Evolutionary conservation across 2,888 invertebrate genomes (phyloP), one percentile per base, ranked within the genome.

Genomic region (Tinea trinotella): DNA sequence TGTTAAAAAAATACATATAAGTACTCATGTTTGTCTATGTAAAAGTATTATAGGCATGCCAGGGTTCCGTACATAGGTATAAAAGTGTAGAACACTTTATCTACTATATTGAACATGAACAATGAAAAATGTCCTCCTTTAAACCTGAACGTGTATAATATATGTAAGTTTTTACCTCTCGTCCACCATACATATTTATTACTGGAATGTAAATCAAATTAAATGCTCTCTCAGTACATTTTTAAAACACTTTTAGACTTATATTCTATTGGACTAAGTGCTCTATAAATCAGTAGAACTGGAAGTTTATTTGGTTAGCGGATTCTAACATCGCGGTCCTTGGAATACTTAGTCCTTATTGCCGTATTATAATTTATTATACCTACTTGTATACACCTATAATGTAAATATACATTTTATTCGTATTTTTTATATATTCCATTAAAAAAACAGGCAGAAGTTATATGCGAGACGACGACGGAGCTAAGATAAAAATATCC

Each of bases 231-330:
- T 35, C 44, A 53, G 40, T 53, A 53, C 35, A 60, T 66, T 74
- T n/a, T 73, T 69, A 74, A 73, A 74, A 70, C 63, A 71, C 69
- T 71, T 64, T 61, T 59, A 48, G 22, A 61, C 59, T 61, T 62
- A 63, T 62, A 64, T 65, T 67, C 66, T 70, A 69, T 70, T 66
- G 68, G 68, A 68, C 64, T 70, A 71, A 73, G 74, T 70, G 68
- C 66, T 60, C 61, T 59, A 71, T 76, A 76, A 74, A 75, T 76
- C 74, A 70, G 64, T 56, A 59, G 44, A 64, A 62, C 64, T 64
- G 62, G 64, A 61, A 65, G 65, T 67, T 65, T 67, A 66, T 68
- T 22, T 24, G 24, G 24, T 50, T 50, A 50, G 50, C 12, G 13
- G 24, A 24, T 18, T 50, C 50, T 50, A 46, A 50, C 50, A 13